Evolutionary conservation across 2,797 vertebrate genomes (phyloP).

Genomic region (Pagetopsis macropterus): DNA sequence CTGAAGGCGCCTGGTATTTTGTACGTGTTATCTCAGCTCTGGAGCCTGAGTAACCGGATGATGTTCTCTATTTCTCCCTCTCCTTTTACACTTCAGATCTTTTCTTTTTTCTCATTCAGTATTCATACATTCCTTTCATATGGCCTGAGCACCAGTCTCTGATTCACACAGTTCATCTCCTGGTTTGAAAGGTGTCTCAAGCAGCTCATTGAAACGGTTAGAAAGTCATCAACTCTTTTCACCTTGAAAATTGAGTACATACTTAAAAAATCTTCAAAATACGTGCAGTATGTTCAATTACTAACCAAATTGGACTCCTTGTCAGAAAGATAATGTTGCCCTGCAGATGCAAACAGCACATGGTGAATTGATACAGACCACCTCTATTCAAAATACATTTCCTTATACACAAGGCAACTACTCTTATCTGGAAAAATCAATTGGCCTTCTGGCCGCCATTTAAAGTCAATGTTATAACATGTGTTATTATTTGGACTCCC

Average conservation of each 20-base stretch:
- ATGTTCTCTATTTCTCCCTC: slow-evolving; percentile 34
- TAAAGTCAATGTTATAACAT: slow-evolving; percentile 6
- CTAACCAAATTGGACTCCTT: slow-evolving; percentile 9
- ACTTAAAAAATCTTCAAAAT: slow-evolving; percentile 19
- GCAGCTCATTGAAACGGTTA: slow-evolving; percentile 48
- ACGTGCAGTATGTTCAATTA: slow-evolving; percentile 3
- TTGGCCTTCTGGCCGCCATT: slow-evolving; percentile 6
- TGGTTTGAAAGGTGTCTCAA: slow-evolving; percentile 16
- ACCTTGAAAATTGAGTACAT: background rate
- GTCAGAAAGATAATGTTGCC: slow-evolving; percentile 24
- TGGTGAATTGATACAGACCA: slow-evolving; percentile 10
- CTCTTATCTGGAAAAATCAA: slow-evolving; percentile 10
- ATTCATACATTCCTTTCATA: slow-evolving; percentile 68
- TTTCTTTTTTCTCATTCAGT: slow-evolving; percentile 27
- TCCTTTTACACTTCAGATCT: slow-evolving; percentile 17
- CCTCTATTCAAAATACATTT: background rate
- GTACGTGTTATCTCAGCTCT: slow-evolving; percentile 36
- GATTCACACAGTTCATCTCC: slow-evolving; percentile 24
- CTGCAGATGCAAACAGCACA: slow-evolving; percentile 14
- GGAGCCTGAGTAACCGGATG: slow-evolving; percentile 32
- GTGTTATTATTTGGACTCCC: slow-evolving; percentile 36
- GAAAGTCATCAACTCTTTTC: slow-evolving; percentile 16
- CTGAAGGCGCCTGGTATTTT: slow-evolving; percentile 28
- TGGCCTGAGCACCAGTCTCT: slow-evolving; percentile 30
- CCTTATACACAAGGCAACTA: background rate